Percentiles rank a stretch among this genome's conserved stretches.
Conservation (phyloP, 2,888 invertebrate species). For the Ormyrus rosae region DNA sequence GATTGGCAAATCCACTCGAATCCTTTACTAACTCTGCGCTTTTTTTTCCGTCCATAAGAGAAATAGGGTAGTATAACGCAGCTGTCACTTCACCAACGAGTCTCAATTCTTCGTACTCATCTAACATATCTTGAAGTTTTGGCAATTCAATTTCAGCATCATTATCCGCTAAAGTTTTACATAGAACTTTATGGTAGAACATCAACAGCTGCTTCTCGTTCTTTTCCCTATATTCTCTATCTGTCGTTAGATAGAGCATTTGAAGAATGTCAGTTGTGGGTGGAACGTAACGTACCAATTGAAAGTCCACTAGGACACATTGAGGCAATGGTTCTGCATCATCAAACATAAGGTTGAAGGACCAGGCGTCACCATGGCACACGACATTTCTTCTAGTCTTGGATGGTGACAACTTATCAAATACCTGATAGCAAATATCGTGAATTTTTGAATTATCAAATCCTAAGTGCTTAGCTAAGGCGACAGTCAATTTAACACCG, state of each 20-base stretch:
- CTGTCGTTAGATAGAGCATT: constrained; percentile 55
- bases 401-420: constrained; percentile 80
- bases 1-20: constrained; percentile 57
- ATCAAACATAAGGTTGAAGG: constrained; percentile 33
- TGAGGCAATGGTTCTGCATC: constrained; percentile 63
- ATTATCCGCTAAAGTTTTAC: constrained; percentile 50
- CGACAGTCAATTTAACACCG: constrained; percentile 1
- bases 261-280: constrained; percentile 54
- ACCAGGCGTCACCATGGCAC: constrained; percentile 30
- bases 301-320: constrained; percentile 84
- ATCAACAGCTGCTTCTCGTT: constrained; percentile 54
- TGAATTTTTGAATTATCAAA: background rate
- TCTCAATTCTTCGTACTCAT: constrained; percentile 67
- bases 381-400: constrained; percentile 69
- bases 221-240: constrained; percentile 46
- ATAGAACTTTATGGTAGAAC: constrained; percentile 56
- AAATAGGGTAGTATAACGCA: constrained; percentile 65
- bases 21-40: constrained; percentile 61
- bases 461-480: constrained; percentile 20
- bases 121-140: constrained; percentile 63
- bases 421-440: constrained; percentile 70
- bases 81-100: constrained; percentile 66
- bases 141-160: constrained; percentile 69
- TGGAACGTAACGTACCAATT: constrained; percentile 79
- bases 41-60: constrained; percentile 63